phyloP scores from a whole-genome alignment of 2,113 vertebrate genomes.

The Ursus arctos region DNA sequence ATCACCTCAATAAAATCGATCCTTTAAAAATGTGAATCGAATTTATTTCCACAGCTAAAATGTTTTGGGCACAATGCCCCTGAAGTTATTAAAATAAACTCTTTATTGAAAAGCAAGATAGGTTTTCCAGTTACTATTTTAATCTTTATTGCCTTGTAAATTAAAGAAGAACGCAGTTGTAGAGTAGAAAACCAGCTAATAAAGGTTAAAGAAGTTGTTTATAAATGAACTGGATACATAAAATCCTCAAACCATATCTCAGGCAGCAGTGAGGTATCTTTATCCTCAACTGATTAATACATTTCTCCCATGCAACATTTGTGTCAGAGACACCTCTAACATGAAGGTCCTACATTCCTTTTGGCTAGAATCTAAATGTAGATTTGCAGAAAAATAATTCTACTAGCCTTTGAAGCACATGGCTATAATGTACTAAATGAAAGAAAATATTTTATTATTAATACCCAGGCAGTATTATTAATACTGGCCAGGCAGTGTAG shows the following conservation, averaged over 20 bases:
- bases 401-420: background rate
- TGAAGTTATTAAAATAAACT: slow-evolving; percentile 59
- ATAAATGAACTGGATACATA: slow-evolving; percentile 41
- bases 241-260: slow-evolving; percentile 2
- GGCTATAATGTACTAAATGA: background rate
- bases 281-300: background rate
- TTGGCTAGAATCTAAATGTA: slow-evolving; percentile 9
- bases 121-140: slow-evolving; percentile 60
- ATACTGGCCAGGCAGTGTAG: background rate
- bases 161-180: slow-evolving; percentile 30
- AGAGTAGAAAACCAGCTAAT: slow-evolving; percentile 52
- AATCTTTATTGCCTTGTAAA: slow-evolving; percentile 73
- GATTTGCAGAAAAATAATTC: background rate
- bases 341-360: background rate
- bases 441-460: background rate
- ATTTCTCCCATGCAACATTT: background rate
- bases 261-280: background rate
- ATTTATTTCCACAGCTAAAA: slow-evolving; percentile 56
- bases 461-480: background rate
- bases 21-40: slow-evolving; percentile 14
- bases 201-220: slow-evolving; percentile 54
- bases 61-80: background rate
- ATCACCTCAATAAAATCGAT: slow-evolving; percentile 41
- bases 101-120: slow-evolving; percentile 56
- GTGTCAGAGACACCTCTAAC: background rate